A percentile compares a stretch with the other conserved stretches of the same genome.
Evolutionary conservation across 2,797 vertebrate species (phyloP).

Genomic region (Cossypha caffra): DNA sequence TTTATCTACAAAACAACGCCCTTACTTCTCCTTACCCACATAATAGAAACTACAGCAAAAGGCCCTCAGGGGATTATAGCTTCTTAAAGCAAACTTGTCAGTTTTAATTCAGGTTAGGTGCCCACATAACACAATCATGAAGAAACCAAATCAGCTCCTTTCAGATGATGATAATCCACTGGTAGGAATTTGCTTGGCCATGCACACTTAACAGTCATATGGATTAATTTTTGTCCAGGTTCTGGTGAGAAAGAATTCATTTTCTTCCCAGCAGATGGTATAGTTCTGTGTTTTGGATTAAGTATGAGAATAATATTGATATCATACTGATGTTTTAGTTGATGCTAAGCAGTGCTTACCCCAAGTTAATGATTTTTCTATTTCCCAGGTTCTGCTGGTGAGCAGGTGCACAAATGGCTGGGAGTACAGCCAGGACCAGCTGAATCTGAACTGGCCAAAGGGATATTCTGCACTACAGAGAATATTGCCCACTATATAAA

Average conservation of each 20-base stretch:
- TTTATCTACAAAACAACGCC: background rate
- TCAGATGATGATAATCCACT: background rate
- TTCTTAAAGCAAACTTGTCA: slow-evolving; percentile 54
- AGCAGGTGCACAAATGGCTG: background rate
- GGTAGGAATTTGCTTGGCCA: background rate
- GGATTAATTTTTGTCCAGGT: background rate
- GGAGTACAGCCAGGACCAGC: background rate
- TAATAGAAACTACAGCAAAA: background rate
- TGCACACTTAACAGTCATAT: background rate
- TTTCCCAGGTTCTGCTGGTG: background rate
- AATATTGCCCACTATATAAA: background rate
- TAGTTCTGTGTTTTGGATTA: background rate
- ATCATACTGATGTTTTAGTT: background rate
- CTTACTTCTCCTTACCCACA: background rate
- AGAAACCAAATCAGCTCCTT: slow-evolving; percentile 22
- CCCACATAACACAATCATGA: background rate
- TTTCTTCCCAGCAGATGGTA: background rate
- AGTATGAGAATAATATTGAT: background rate
- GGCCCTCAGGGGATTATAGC: background rate
- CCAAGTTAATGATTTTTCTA: background rate
- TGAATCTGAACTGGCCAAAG: background rate
- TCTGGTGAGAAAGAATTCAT: background rate
- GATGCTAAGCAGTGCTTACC: background rate
- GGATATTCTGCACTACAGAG: background rate
- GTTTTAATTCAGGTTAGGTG: slow-evolving; percentile 40